These are phyloP conservation scores for Setipinna tenuifilis DNA, from an alignment of 2,797 vertebrate genomes.

Conservation along the genomic window DNA sequence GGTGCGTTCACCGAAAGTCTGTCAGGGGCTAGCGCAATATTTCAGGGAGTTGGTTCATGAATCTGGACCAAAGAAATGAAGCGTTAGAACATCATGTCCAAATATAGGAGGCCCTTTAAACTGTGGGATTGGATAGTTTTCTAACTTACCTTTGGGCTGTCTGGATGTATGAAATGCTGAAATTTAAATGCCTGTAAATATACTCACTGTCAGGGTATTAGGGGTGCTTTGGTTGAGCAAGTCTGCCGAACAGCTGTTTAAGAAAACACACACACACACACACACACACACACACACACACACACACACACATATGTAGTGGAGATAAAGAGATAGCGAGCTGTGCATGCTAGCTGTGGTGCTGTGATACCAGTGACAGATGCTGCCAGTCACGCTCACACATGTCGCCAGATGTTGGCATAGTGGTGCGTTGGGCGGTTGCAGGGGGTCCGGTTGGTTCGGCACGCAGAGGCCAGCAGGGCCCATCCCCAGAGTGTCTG, in stretches of 20 bases:
- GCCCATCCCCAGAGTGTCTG: background rate
- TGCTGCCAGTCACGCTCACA: constrained; percentile 31
- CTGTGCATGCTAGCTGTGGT: background rate
- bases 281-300: background rate
- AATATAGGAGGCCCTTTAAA: no score
- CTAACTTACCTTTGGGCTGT: background rate
- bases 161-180: no score
- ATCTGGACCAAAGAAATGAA: background rate
- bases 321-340: background rate
- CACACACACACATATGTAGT: background rate
- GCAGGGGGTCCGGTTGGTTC: background rate
- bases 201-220: background rate
- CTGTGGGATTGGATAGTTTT: background rate
- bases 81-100: no score
- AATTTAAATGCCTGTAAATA: no score
- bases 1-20: background rate
- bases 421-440: constrained; percentile 8
- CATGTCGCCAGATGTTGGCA: constrained; percentile 45
- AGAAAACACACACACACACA: background rate
- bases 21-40: background rate
- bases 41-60: background rate
- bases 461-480: background rate
- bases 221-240: background rate
- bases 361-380: constrained; percentile 34
- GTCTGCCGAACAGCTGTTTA: background rate